These are phyloP conservation scores for Rallus crepitans DNA, from an alignment of 2,797 vertebrate species.

Conservation along the genomic window DNA sequence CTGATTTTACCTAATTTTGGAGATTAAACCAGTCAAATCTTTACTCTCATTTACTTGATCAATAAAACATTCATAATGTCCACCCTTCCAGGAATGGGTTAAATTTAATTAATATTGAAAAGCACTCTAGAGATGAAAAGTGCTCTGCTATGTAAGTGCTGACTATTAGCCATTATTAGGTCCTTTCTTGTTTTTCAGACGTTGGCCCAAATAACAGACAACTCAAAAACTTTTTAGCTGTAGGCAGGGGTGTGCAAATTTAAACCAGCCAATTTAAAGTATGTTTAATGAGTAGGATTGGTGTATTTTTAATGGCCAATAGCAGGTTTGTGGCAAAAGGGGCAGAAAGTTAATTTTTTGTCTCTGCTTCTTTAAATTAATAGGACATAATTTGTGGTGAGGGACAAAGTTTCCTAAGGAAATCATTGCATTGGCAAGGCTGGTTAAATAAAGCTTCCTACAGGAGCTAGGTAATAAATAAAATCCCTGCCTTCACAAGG, in stretches of 20 bases:
- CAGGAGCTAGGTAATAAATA: conserved; percentile 52
- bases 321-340: conserved; percentile 2
- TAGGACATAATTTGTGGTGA: background rate
- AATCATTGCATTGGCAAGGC: conserved; percentile 40
- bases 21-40: background rate
- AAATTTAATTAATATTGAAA: conserved; percentile 44
- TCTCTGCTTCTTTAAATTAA: conserved; percentile 17
- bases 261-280: background rate
- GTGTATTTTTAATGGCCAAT: background rate
- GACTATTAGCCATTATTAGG: background rate
- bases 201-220: background rate
- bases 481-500: background rate
- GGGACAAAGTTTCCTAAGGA: conserved; percentile 39
- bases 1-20: background rate
- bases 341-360: conserved; percentile 39
- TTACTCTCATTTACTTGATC: background rate
- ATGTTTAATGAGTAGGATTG: conserved; percentile 1
- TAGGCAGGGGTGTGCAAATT: background rate
- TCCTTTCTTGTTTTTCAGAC: background rate
- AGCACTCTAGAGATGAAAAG: conserved; percentile 25
- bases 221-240: conserved; percentile 16
- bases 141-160: background rate
- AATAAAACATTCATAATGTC: background rate
- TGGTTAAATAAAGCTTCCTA: conserved; percentile 28
- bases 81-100: background rate